Evolutionary conservation across 2,113 vertebrate genomes (phyloP).

Genomic region (Dicentrarchus labrax): DNA sequence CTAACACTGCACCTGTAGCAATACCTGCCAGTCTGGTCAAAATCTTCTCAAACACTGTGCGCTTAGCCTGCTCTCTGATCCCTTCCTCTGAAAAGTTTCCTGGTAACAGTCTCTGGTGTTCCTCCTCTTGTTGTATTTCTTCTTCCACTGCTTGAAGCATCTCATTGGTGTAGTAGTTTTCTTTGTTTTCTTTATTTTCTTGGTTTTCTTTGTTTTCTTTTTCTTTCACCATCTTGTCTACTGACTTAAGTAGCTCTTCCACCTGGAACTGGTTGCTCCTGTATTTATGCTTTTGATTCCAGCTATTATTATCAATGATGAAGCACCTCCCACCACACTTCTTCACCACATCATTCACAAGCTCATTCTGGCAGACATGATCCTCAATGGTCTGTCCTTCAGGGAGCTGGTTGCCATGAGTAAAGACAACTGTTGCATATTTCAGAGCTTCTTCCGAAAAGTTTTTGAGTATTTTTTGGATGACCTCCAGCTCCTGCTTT

Average conservation of each 20-base stretch:
- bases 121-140: background rate
- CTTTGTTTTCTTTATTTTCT: background rate
- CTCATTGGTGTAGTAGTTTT: conserved; percentile 56
- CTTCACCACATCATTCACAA: no score
- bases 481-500: no score
- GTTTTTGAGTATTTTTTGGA: no score
- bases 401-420: no score
- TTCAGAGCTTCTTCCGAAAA: no score
- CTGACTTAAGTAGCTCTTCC: conserved; percentile 37
- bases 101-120: background rate
- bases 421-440: no score
- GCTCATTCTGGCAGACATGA: no score
- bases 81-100: background rate
- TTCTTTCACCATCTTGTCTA: conserved; percentile 23
- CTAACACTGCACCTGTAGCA: conserved; percentile 19
- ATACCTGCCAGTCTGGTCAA: background rate
- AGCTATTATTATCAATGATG: no score
- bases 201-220: no score
- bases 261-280: conserved; percentile 55
- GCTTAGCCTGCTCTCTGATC: conserved; percentile 69
- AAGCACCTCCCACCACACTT: no score
- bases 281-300: background rate
- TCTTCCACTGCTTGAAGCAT: background rate
- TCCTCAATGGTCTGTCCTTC: no score
- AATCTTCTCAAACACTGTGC: fast-evolving